Conservation (phyloP, 2,797 vertebrate species). For the Argya squamiceps region DNA sequence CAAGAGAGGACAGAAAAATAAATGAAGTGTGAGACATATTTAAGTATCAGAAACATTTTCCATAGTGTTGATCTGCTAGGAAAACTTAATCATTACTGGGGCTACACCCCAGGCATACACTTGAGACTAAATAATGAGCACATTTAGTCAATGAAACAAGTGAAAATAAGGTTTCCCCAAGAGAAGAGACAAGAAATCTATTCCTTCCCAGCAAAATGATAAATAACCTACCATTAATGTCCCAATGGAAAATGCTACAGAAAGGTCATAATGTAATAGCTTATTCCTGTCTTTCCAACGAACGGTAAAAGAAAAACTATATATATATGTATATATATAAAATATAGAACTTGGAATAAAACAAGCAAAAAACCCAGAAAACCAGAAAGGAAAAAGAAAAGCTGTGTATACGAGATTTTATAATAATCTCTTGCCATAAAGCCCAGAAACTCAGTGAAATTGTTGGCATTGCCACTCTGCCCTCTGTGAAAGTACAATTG, state of each 20-base stretch:
- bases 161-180: slow-evolving; percentile 44
- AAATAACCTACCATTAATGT: slow-evolving; percentile 45
- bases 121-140: slow-evolving; percentile 63
- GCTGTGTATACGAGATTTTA: background rate
- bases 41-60: slow-evolving; percentile 57
- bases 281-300: slow-evolving; percentile 27
- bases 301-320: background rate
- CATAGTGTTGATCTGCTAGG: background rate
- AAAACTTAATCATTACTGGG: slow-evolving; percentile 43
- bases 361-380: background rate
- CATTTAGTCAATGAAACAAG: slow-evolving; percentile 66
- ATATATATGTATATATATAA: background rate
- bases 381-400: background rate
- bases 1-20: slow-evolving; percentile 33
- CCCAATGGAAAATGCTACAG: slow-evolving; percentile 44
- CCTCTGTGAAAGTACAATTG: background rate
- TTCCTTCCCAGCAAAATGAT: slow-evolving; percentile 45
- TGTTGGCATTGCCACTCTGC: background rate
- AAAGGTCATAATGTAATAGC: slow-evolving; percentile 29
- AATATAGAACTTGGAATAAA: background rate
- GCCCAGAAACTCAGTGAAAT: background rate
- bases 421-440: background rate
- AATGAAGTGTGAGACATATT: slow-evolving; percentile 53
- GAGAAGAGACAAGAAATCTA: slow-evolving; percentile 57
- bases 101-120: slow-evolving; percentile 27